Base-by-base conservation (phyloP, 2,888 invertebrate genomes). In the Lacanobia wlatinum region DNA sequence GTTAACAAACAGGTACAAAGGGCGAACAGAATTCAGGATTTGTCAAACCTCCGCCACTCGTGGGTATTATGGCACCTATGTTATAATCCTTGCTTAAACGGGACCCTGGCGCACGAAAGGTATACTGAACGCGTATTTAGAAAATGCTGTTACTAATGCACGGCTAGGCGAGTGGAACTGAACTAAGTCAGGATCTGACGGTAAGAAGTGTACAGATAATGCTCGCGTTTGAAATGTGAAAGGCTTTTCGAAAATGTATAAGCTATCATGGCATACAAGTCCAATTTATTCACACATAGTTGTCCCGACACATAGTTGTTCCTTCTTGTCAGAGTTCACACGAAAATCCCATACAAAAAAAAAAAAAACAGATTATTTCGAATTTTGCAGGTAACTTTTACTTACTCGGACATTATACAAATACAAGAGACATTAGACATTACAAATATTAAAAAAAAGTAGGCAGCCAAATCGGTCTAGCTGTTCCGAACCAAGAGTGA, bases 21-120 rank as follows among this genome's bases (percentile, higher is more conserved):
- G 60, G 60, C 14, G 62, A 72, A 78, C 70, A 79, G 75, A 71
- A 80, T 75, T 80, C 56, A 56, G 86, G 79, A 83, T 84, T 87
- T 81, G 81, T 75, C 76, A 71, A 85, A 84, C 76, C 86, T 80
- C 61, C 63, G 21, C 56, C 64, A 71, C 73, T 78, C 61, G 65
- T 34, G 71, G 79, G 78, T 74, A 78, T 84, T 84, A 87, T 59
- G 63, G 61, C 80, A 78, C 73, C 79, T 80, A 80, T 73, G 75
- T 77, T 75, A 82, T 85, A 85, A 85, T 83, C 82, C 78, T 60
- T 66, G 70, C 78, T 78, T 73, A 73, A 62, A 75, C 63, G 59
- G 52, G 68, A 65, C 68, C 53, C 62, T 21, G 46, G 63, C 69
- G 66, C 21, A 72, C 50, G 64, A 80, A 73, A 70, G 76, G 70